Conservation (phyloP, 2,797 vertebrate genomes). For the Acanthurus tractus region DNA sequence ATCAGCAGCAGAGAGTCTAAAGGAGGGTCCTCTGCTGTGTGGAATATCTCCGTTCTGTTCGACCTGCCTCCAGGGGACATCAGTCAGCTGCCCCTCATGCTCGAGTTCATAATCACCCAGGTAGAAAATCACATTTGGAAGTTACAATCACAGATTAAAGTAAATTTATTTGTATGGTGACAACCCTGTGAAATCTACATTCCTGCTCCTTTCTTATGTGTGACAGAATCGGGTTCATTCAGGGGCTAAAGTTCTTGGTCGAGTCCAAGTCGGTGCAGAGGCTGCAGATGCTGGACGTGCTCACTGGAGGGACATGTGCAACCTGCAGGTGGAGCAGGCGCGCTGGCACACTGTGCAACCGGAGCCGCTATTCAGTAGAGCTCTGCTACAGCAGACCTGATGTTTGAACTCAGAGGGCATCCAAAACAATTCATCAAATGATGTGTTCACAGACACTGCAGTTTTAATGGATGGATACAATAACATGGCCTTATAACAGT, state of each 20-base stretch:
- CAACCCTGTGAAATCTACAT: not conserved
- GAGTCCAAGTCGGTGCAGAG: constrained; percentile 72
- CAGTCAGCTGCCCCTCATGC: constrained; percentile 63
- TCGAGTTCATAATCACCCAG: constrained; percentile 82
- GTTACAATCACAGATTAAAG: not conserved
- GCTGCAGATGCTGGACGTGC: constrained; percentile 67
- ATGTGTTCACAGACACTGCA: constrained; percentile 18
- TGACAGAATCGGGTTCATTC: constrained; percentile 65
- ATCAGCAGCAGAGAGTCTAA: constrained; percentile 75
- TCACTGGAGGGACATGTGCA: constrained; percentile 86
- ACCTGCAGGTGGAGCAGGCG: constrained; percentile 76
- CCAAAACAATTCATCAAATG: constrained; percentile 4
- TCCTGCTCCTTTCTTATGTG: not conserved
- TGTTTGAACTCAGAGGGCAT: not conserved
- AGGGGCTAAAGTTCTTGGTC: constrained; percentile 65
- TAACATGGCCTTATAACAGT: constrained; percentile 42
- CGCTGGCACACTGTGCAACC: constrained; percentile 82
- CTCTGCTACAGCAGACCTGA: constrained; percentile 5
- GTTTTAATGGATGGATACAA: not conserved
- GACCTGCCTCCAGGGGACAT: constrained; percentile 79
- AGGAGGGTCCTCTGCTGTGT: constrained; percentile 60
- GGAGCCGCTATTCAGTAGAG: constrained; percentile 38
- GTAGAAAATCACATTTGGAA: constrained; percentile 35
- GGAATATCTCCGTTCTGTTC: constrained; percentile 82
- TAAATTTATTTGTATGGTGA: not conserved